Evolutionary conservation across 1,140 invertebrate genomes (phyloP).

Genomic region (Lycorma delicatula): DNA sequence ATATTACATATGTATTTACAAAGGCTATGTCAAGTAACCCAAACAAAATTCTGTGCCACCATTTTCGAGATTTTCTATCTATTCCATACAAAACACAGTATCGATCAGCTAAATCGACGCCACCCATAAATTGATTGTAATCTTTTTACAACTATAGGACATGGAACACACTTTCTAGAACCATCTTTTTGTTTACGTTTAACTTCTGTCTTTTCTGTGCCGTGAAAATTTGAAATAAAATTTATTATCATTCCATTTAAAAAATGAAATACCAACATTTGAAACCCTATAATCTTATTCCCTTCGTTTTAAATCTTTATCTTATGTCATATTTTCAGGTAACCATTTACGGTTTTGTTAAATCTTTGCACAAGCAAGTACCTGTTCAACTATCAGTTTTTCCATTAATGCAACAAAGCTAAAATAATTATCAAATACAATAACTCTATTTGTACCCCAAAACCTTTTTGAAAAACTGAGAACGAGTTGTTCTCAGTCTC

Average conservation of each 20-base stretch:
- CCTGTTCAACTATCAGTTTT: slow-evolving; percentile 10
- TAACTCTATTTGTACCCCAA: slow-evolving; percentile 9
- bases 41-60: slow-evolving; percentile 20
- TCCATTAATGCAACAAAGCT: slow-evolving; percentile 15
- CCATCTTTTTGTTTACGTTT: slow-evolving; percentile 11
- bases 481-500: slow-evolving; percentile 11
- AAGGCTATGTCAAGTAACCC: slow-evolving; percentile 21
- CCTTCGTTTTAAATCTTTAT: neutral
- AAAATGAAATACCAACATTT: slow-evolving; percentile 4
- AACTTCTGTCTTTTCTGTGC: slow-evolving; percentile 5
- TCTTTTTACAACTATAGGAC: slow-evolving; percentile 36
- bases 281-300: neutral
- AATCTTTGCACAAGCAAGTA: slow-evolving; percentile 16
- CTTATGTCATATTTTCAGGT: neutral
- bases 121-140: slow-evolving; percentile 38
- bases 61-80: slow-evolving; percentile 19
- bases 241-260: slow-evolving; percentile 15
- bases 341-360: neutral
- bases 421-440: slow-evolving; percentile 17
- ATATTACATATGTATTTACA: slow-evolving; percentile 18
- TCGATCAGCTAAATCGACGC: slow-evolving; percentile 38
- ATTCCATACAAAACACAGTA: slow-evolving; percentile 30
- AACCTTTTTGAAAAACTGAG: slow-evolving; percentile 11
- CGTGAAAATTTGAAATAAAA: slow-evolving; percentile 13
- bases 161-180: slow-evolving; percentile 31